Evolutionary conservation across 2,113 vertebrate species (phyloP), one percentile per base, ranked within the genome.

Genomic region (Propithecus coquereli): DNA sequence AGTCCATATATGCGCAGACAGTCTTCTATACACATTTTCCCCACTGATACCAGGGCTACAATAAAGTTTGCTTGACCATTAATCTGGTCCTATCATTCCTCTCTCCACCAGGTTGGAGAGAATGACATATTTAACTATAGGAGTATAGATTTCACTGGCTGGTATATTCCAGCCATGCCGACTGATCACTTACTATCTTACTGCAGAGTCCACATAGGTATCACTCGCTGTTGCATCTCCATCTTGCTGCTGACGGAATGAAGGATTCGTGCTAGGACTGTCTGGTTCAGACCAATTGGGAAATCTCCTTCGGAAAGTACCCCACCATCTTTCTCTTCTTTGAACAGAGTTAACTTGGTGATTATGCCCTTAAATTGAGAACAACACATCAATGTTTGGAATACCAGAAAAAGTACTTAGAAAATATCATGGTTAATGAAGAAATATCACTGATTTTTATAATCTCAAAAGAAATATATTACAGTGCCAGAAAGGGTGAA

Each of bases 181-280:
- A 74, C 37, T 70, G 37, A 11, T 77, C 88, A 97, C 99, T 99
- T 97, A 99, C 99, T 98, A 99, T 99, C 99, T 98, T 77, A 97
- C 71, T 82, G 95, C 97, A 18, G 97, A 93, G 37, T 92, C 76
- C 77, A 98, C 97, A 37, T 98, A 98, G 23, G 95, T 77, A 14
- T 98, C 98, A 61, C 97, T 98, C 98, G 98, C 98, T 18, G 96
- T 92, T 14, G 98, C 96, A 87, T 99, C 98, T 83, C 98, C 98
- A 50, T 98, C 98, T 2, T 94, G 90, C 45, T 99, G 98, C 1
- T 98, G 98, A 63, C 98, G 93, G 61, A 98, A 98, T 7, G 65
- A 98, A 77, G 68, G 27, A 73, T 2, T 27, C 97, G 77, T 97
- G 34, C 83, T 94, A 4, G 97, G 97, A 40, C 92, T 82, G 5